Evolutionary conservation across 2,888 invertebrate genomes (phyloP).

Genomic region (Balanococcus diminutus): DNA sequence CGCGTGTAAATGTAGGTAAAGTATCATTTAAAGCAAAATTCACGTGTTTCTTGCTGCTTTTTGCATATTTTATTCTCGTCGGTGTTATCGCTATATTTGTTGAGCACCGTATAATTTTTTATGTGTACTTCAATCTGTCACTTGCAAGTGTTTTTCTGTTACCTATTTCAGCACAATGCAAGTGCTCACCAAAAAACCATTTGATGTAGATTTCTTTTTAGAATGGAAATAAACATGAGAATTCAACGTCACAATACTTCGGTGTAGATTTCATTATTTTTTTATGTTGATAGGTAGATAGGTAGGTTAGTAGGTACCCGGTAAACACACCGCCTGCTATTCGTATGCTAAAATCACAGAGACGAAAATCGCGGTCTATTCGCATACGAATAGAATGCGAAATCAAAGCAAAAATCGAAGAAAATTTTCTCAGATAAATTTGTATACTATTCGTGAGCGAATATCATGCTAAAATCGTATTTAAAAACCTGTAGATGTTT

Average conservation of each 20-base stretch:
- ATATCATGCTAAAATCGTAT: no score
- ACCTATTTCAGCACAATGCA: slow-evolving; percentile 2
- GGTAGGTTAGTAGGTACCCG: no score
- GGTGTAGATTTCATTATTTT: not conserved
- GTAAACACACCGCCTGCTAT: no score
- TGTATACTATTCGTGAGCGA: no score
- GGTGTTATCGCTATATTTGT: not conserved
- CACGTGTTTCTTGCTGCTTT: not conserved
- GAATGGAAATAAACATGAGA: not conserved
- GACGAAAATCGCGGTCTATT: no score
- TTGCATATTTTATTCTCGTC: not conserved
- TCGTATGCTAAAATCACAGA: no score
- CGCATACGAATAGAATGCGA: no score
- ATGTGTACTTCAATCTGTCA: slow-evolving; percentile 15
- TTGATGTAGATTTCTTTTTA: slow-evolving; percentile 23
- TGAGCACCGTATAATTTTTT: slow-evolving; percentile 27
- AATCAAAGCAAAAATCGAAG: no score
- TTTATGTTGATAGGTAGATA: no score
- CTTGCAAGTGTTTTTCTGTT: slow-evolving; percentile 19
- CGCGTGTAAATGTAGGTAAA: not conserved
- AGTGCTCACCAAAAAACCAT: slow-evolving; percentile 4
- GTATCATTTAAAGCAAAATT: slow-evolving; percentile 1
- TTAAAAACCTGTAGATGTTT: no score
- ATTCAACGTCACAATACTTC: not conserved
- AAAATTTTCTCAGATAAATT: no score